Evolutionary conservation across 1,140 invertebrate species (phyloP).

Genomic region (Pogonomyrmex barbatus): DNA sequence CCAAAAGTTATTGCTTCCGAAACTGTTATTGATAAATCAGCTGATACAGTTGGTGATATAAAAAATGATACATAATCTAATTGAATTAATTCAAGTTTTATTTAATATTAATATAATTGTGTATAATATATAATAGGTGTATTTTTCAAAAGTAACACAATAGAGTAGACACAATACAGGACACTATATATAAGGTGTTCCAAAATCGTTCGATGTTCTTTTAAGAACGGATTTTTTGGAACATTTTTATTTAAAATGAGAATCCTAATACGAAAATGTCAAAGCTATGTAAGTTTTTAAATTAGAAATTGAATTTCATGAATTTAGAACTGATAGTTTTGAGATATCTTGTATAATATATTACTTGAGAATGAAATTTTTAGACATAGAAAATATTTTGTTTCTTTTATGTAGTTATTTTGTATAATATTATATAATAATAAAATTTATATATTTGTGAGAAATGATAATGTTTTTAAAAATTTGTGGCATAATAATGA

Average conservation of each 20-base stretch:
- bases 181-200: too few relatives aligned
- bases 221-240: too few relatives aligned
- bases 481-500: background rate
- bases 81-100: constrained; percentile 3
- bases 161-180: too few relatives aligned
- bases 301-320: too few relatives aligned
- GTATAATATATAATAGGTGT: background rate
- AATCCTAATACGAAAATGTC: too few relatives aligned
- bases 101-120: background rate
- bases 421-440: background rate
- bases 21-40: background rate
- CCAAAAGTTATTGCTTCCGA: background rate
- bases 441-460: background rate
- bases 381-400: background rate
- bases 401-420: constrained; percentile 1
- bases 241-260: too few relatives aligned
- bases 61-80: constrained; percentile 5
- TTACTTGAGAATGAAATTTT: background rate
- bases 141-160: background rate
- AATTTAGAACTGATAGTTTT: too few relatives aligned
- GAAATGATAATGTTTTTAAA: background rate
- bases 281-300: too few relatives aligned
- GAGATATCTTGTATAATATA: background rate
- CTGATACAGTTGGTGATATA: background rate
- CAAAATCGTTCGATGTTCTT: too few relatives aligned